Conservation (phyloP, 2,888 invertebrate species). For the Allygus modestus region DNA sequence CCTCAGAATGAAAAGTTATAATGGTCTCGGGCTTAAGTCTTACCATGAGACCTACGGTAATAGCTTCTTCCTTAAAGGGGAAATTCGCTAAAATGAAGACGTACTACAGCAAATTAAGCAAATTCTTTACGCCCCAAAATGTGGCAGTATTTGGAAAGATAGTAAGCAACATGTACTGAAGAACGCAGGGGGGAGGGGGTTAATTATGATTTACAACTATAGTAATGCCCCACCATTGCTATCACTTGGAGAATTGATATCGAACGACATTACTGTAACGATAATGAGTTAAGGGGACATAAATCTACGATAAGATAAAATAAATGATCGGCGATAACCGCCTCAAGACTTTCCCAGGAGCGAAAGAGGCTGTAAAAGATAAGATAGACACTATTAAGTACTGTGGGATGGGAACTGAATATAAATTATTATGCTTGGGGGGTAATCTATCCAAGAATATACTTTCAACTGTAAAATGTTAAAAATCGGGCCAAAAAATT, state of each 20-base stretch:
- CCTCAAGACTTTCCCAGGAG: slow-evolving; percentile 14
- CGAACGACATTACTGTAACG: slow-evolving; percentile 37
- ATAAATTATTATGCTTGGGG: not conserved
- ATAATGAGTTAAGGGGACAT: slow-evolving; percentile 15
- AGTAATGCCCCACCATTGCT: not conserved
- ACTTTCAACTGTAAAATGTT: too few species aligned
- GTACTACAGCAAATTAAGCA: too few species aligned
- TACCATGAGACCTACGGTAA: too few species aligned
- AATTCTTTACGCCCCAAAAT: too few species aligned
- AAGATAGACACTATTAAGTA: not conserved
- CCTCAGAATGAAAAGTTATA: too few species aligned
- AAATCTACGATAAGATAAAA: slow-evolving; percentile 29
- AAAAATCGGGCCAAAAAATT: too few species aligned
- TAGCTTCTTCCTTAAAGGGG: too few species aligned
- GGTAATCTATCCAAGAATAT: too few species aligned
- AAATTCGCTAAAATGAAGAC: too few species aligned
- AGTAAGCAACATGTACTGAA: too few species aligned
- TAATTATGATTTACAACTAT: not conserved
- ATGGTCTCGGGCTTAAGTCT: too few species aligned
- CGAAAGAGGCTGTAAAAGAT: not conserved
- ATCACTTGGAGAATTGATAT: slow-evolving; percentile 3
- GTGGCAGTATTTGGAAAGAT: too few species aligned
- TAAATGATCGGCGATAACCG: slow-evolving; percentile 23
- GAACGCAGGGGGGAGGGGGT: not conserved
- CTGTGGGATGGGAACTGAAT: not conserved